A percentile compares a stretch with the other conserved stretches of the same genome.
phyloP scores from a whole-genome alignment of 1,140 invertebrate species.

The Drosophila saltans region DNA sequence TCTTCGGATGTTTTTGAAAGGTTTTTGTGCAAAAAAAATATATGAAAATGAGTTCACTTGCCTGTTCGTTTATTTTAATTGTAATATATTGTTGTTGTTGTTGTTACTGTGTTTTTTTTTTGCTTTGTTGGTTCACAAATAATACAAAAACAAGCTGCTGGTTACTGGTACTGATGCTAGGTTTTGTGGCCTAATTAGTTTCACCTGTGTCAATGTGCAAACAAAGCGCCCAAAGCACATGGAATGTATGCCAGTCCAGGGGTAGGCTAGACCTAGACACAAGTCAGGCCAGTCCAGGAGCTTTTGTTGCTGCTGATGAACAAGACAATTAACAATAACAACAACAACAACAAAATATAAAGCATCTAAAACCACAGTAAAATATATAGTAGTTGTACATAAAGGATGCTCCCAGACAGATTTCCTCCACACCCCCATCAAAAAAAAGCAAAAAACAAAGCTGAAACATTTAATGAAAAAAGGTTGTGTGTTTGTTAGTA shows the following conservation, averaged over 20 bases:
- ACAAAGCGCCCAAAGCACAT: constrained; percentile 62
- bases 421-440: not conserved
- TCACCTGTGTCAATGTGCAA: constrained; percentile 80
- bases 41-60: constrained; percentile 67
- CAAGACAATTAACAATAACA: constrained; percentile 19
- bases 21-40: constrained; percentile 58
- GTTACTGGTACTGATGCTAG: constrained; percentile 6
- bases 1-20: constrained; percentile 31
- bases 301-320: constrained; percentile 36
- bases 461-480: constrained; percentile 42
- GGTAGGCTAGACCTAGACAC: not conserved
- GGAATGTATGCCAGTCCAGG: constrained; percentile 39
- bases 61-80: constrained; percentile 70
- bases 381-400: constrained; percentile 4
- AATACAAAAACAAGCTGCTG: constrained; percentile 79
- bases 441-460: constrained; percentile 15
- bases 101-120: constrained; percentile 34
- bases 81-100: constrained; percentile 51
- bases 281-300: constrained; percentile 29
- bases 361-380: not conserved
- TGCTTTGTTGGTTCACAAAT: constrained; percentile 76
- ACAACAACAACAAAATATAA: constrained; percentile 28
- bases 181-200: constrained; percentile 82
- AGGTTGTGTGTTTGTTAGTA: constrained; percentile 6
- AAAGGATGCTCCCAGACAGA: constrained; percentile 20